These are phyloP conservation scores for Anguilla obscura DNA, from an alignment of 2,797 vertebrate genomes.

Conservation along the genomic window DNA sequence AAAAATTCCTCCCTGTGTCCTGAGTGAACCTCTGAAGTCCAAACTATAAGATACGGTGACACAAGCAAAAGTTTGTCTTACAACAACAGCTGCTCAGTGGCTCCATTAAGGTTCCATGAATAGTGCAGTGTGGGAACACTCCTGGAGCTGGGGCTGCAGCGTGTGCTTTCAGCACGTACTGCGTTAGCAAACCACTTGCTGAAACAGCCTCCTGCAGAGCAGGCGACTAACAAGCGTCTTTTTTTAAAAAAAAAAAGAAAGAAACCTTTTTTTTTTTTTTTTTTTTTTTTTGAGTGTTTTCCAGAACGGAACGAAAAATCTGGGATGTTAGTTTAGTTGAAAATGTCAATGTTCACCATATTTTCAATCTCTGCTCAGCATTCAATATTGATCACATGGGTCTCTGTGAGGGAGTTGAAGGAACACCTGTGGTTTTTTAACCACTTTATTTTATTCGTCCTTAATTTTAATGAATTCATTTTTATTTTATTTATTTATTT, in stretches of 20 bases:
- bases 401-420: neutral
- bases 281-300: neutral
- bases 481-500: neutral
- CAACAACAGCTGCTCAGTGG: neutral
- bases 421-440: neutral
- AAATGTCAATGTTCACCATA: neutral
- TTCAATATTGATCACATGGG: neutral
- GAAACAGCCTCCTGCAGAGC: slow-evolving; percentile 2
- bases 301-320: neutral
- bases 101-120: neutral
- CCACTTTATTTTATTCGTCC: neutral
- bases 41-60: neutral
- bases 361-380: neutral
- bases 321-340: neutral
- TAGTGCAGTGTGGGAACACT: neutral
- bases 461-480: neutral
- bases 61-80: neutral
- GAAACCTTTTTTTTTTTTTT: neutral
- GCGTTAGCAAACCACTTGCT: slow-evolving; percentile 7
- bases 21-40: neutral
- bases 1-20: neutral
- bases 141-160: neutral
- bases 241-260: neutral
- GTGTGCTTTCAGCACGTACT: neutral
- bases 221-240: neutral